Evolutionary conservation across 2,888 invertebrate species (phyloP).

Genomic region (Chrysolina oricalcia): DNA sequence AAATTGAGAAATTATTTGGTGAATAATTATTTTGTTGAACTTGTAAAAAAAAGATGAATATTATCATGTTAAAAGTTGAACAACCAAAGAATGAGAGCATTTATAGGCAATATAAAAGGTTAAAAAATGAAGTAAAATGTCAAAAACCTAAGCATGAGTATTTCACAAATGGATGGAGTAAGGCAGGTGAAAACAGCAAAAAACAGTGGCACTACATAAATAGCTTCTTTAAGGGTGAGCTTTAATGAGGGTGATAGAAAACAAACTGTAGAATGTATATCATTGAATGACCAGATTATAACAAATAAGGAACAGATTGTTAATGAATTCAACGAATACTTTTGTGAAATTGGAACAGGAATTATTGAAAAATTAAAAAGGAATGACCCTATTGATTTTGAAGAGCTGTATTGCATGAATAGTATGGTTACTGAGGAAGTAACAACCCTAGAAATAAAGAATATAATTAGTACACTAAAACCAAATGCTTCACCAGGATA

Average conservation of each 20-base stretch:
- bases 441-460: no score
- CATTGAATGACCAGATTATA: conserved; percentile 21
- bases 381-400: no score
- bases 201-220: conserved; percentile 24
- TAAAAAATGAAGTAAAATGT: conserved; percentile 15
- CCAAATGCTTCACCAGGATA: no score
- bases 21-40: conserved; percentile 25
- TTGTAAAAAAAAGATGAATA: conserved; percentile 28
- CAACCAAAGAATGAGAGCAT: conserved; percentile 22
- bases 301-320: conserved; percentile 23
- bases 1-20: conserved; percentile 18
- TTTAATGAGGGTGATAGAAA: not conserved
- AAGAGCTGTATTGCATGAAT: no score
- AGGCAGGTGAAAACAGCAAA: conserved; percentile 21
- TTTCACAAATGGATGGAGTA: conserved; percentile 24
- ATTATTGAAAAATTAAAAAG: no score
- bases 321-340: conserved; percentile 27
- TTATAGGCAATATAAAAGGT: conserved; percentile 16
- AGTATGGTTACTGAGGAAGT: no score
- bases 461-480: no score
- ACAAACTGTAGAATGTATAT: conserved; percentile 24
- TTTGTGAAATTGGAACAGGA: no score
- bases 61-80: conserved; percentile 30
- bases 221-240: conserved; percentile 22
- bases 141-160: conserved; percentile 18